phyloP scores from a whole-genome alignment of 2,888 invertebrate species.

The Hydrotaea diabolus region DNA sequence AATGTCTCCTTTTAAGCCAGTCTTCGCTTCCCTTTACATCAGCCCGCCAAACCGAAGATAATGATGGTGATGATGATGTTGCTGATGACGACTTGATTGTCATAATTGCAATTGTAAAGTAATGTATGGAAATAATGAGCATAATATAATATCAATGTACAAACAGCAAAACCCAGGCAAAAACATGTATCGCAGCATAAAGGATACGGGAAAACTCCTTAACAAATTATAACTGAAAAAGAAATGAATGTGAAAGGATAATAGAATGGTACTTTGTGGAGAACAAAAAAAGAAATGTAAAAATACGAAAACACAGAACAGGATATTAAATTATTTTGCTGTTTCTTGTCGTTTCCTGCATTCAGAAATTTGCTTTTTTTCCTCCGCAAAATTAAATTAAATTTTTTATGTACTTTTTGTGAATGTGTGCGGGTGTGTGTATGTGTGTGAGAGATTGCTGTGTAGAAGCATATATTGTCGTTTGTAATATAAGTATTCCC shows the following conservation, averaged over 20 bases:
- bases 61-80: neutral
- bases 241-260: conserved; percentile 31
- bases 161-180: neutral
- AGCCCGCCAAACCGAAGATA: too few relatives aligned
- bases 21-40: conserved; percentile 23
- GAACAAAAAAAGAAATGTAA: neutral
- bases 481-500: conserved; percentile 14
- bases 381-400: neutral
- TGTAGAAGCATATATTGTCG: neutral
- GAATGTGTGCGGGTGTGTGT: too few relatives aligned
- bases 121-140: conserved; percentile 59
- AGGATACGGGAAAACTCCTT: conserved; percentile 36
- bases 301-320: neutral
- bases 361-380: neutral
- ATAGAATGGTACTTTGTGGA: neutral
- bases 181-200: neutral
- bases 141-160: conserved; percentile 60
- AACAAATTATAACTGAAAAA: conserved; percentile 43
- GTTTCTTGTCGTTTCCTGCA: neutral
- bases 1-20: conserved; percentile 37
- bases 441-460: too few relatives aligned
- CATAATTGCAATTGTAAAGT: conserved; percentile 64
- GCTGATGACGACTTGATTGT: conserved; percentile 55
- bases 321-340: conserved; percentile 34
- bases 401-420: conserved; percentile 4